Base-by-base conservation (phyloP, 2,113 vertebrate species). In the Hippocampus zosterae region DNA sequence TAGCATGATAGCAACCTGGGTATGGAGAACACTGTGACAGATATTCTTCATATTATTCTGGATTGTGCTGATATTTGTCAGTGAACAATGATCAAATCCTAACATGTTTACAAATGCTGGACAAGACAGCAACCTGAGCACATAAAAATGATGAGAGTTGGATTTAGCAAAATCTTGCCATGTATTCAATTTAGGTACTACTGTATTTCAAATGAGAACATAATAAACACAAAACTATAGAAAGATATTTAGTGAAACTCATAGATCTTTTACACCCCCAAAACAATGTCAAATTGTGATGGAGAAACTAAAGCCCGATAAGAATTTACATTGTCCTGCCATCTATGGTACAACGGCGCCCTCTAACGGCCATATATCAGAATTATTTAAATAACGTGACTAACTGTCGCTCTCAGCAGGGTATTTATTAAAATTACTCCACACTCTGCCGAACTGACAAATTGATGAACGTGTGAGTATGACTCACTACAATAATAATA, bases 281-380 rank as follows among this genome's bases (percentile, higher is more conserved):
- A 50, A 50, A 50, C 46, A 6, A 50, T 18, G 3, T 19, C 50
- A 52, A 52, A 52, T 21, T 21, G 46, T 18, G 0, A 50, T 41
- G 8, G 21, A 40, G 2, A 27, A 27, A 27, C 25, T 27, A 27
- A 27, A 27, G 33, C 37, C 11, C 10, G 12, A 5, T 2, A 33
- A 8, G 7, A n/a, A 21, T 65, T 33, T n/a, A n/a, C 8, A n/a
- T 18, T 7, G 0, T 48, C 50, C 42, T 68, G 2, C 5, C 8
- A 55, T 1, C n/a, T 1, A 56, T 70, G 40, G 66, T 13, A 11
- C 60, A 0, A 57, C 7, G 23, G 76, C 81, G 1, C 76, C 76
- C 72, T 85, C 87, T 75, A 8, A 15, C 75, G 87, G 80, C 73
- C 15, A 75, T 40, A 61, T 15, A 56, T 6, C 7, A 48, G 23